phyloP scores from a whole-genome alignment of 2,888 invertebrate genomes.

The Cheiracanthium punctorium region DNA sequence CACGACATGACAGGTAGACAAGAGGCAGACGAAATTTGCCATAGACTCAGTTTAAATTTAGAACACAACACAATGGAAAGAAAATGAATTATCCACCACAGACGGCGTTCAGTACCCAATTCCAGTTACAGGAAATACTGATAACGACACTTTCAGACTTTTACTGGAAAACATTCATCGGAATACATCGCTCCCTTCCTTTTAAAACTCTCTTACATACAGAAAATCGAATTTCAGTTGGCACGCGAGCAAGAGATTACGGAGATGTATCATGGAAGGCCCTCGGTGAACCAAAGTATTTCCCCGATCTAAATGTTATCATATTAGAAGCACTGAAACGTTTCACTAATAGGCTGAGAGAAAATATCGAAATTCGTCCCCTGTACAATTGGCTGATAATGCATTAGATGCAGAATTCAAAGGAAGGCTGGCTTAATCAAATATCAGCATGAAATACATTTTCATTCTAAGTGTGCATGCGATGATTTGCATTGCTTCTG shows the following conservation, averaged over 20 bases:
- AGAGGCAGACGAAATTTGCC: no score
- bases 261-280: background rate
- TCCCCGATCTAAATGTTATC: background rate
- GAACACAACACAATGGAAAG: no score
- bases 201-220: background rate
- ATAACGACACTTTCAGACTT: background rate
- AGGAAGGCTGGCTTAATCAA: no score
- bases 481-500: no score
- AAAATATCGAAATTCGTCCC: background rate
- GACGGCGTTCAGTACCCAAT: background rate
- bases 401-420: background rate
- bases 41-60: no score
- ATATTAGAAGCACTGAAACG: background rate
- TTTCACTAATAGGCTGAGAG: background rate
- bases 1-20: no score
- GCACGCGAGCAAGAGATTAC: conserved; percentile 5
- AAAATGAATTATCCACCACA: no score
- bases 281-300: background rate
- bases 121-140: background rate
- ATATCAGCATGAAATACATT: no score
- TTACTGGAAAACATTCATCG: background rate
- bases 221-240: conserved; percentile 4
- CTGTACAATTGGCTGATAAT: background rate
- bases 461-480: no score
- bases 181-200: background rate